A percentile compares a stretch with the other conserved stretches of the same genome.
Evolutionary conservation across 1,140 invertebrate genomes (phyloP).

Genomic region (Daktulosphaira vitifoliae): DNA sequence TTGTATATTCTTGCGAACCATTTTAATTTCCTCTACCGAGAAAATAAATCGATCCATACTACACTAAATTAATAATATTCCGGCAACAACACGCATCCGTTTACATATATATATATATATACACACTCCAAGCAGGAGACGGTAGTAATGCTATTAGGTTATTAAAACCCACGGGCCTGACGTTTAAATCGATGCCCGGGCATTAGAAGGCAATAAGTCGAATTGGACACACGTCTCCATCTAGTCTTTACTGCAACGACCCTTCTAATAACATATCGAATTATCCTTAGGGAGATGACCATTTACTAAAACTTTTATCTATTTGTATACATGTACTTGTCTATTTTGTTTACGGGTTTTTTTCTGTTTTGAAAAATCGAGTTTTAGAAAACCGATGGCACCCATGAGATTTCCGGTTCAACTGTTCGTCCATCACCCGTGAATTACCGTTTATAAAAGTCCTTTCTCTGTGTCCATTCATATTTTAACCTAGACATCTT

Average conservation of each 20-base stretch:
- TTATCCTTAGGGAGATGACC: conserved; percentile 27
- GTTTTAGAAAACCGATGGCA: conserved; percentile 30
- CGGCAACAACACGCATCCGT: conserved; percentile 12
- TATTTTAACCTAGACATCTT: too few relatives aligned
- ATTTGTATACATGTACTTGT: too few relatives aligned
- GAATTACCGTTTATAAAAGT: too few relatives aligned
- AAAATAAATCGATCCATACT: conserved; percentile 17
- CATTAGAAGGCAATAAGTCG: conserved; percentile 30
- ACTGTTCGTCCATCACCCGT: too few relatives aligned
- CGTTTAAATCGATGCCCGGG: conserved; percentile 22
- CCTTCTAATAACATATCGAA: neutral
- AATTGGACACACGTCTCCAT: conserved; percentile 1
- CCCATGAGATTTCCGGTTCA: neutral
- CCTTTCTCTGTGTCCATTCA: too few relatives aligned
- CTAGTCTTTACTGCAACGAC: neutral
- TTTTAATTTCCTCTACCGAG: conserved; percentile 4
- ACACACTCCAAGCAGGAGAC: neutral
- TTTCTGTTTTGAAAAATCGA: conserved; percentile 24
- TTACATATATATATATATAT: neutral
- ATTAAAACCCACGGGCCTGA: conserved; percentile 10
- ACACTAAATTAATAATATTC: conserved; percentile 27
- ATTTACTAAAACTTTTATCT: conserved; percentile 10
- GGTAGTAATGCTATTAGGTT: conserved; percentile 14
- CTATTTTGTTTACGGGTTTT: neutral
- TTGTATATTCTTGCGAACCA: neutral